Evolutionary conservation across 2,888 invertebrate species (phyloP).

Genomic region (Crocallis elinguaria): DNA sequence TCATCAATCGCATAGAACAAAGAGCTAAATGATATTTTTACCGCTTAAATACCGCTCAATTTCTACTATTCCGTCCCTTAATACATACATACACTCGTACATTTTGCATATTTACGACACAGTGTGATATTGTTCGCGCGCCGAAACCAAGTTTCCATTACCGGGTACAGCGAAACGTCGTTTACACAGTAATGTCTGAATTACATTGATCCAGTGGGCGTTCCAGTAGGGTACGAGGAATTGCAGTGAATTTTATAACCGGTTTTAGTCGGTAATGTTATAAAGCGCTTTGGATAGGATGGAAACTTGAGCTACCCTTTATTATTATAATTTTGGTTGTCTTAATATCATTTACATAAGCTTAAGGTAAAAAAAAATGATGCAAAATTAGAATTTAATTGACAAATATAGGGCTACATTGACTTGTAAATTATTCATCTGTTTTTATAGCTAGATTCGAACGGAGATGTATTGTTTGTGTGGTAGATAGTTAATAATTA

Average conservation of each 20-base stretch:
- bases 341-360: too few species aligned
- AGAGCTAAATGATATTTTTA: background rate
- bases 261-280: background rate
- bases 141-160: slow-evolving; percentile 46
- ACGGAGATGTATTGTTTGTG: too few species aligned
- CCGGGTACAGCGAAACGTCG: slow-evolving; percentile 29
- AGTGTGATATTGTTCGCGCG: slow-evolving; percentile 41
- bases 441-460: too few species aligned
- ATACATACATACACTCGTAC: slow-evolving; percentile 19
- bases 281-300: too few species aligned
- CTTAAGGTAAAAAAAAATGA: too few species aligned
- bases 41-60: slow-evolving; percentile 1
- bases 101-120: slow-evolving; percentile 45
- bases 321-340: too few species aligned
- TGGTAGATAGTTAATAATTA: too few species aligned
- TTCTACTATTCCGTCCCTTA: background rate
- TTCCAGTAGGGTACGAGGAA: background rate
- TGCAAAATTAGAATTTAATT: too few species aligned
- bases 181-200: slow-evolving; percentile 36
- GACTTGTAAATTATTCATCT: too few species aligned
- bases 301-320: too few species aligned
- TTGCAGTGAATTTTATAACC: background rate
- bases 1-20: too few species aligned
- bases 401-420: too few species aligned
- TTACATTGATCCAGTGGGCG: slow-evolving; percentile 14